A percentile compares a stretch with the other conserved stretches of the same genome.
phyloP scores from a whole-genome alignment of 2,113 vertebrate genomes.

The Halichoeres trimaculatus region DNA sequence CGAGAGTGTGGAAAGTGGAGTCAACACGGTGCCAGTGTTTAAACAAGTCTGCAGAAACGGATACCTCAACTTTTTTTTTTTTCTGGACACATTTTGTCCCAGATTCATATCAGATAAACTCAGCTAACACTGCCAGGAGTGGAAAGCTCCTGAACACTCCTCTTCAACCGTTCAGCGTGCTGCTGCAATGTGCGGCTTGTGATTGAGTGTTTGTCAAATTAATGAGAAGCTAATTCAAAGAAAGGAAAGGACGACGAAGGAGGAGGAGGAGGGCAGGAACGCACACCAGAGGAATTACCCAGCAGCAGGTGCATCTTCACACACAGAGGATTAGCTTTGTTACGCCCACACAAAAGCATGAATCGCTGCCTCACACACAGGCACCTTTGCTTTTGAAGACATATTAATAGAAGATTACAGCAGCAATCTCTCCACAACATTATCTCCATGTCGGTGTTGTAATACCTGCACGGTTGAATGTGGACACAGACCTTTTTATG shows the following conservation, averaged over 20 bases:
- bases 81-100: slow-evolving; percentile 45
- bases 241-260: slow-evolving; percentile 18
- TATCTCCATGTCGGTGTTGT: slow-evolving; percentile 25
- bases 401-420: slow-evolving; percentile 36
- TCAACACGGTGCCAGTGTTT: slow-evolving; percentile 38
- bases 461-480: slow-evolving; percentile 23
- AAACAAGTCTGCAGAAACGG: slow-evolving; percentile 4
- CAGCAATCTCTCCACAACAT: slow-evolving; percentile 23
- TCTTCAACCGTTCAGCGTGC: neutral
- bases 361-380: slow-evolving; percentile 29
- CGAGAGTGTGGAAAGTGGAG: slow-evolving; percentile 33
- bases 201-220: slow-evolving; percentile 28
- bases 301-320: slow-evolving; percentile 57
- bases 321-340: slow-evolving; percentile 59
- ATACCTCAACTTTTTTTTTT: slow-evolving; percentile 6
- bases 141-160: neutral
- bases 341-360: slow-evolving; percentile 44
- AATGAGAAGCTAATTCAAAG: slow-evolving; percentile 41
- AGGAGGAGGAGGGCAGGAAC: slow-evolving; percentile 15
- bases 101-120: slow-evolving; percentile 48
- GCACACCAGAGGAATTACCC: slow-evolving; percentile 49
- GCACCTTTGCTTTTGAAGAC: slow-evolving; percentile 26
- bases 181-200: neutral
- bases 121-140: neutral
- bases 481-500: neutral